These are phyloP conservation scores for Drosophila orena DNA, from an alignment of 1,140 invertebrate genomes.

Conservation along the genomic window DNA sequence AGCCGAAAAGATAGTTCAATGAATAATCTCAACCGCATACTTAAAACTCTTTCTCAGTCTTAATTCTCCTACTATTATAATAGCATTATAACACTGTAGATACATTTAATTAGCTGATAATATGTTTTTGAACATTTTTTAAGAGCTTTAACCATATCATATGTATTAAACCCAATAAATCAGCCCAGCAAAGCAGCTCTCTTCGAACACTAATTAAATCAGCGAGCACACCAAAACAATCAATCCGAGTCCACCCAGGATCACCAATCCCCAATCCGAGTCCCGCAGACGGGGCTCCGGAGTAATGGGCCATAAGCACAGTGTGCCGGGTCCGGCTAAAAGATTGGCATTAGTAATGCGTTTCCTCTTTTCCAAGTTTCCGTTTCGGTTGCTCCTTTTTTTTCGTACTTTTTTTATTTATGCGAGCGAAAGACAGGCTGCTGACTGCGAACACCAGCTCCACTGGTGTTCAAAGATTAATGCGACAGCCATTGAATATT, in stretches of 20 bases:
- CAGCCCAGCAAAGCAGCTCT: background rate
- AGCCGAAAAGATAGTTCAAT: no score
- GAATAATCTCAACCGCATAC: background rate
- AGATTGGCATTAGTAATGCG: conserved; percentile 81
- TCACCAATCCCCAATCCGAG: background rate
- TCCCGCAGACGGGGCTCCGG: background rate
- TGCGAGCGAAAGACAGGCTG: conserved; percentile 30
- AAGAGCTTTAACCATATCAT: background rate
- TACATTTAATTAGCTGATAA: background rate
- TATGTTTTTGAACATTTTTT: background rate
- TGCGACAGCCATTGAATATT: conserved; percentile 82
- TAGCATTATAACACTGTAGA: no score
- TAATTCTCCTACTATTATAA: no score
- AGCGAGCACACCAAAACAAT: conserved; percentile 35
- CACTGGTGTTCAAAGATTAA: conserved; percentile 75
- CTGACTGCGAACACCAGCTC: conserved; percentile 4
- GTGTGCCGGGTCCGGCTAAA: conserved; percentile 47
- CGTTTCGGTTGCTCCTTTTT: background rate
- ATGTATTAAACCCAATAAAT: background rate
- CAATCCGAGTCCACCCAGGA: conserved; percentile 37
- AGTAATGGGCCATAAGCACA: conserved; percentile 55
- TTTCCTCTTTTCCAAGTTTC: conserved; percentile 20
- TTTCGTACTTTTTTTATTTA: conserved; percentile 17
- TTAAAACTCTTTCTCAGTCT: no score
- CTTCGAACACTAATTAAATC: conserved; percentile 31